Percentiles rank a stretch among this genome's conserved stretches.
These are phyloP conservation scores for Therioaphis trifolii DNA, from an alignment of 2,888 invertebrate genomes.

Conservation along the genomic window DNA sequence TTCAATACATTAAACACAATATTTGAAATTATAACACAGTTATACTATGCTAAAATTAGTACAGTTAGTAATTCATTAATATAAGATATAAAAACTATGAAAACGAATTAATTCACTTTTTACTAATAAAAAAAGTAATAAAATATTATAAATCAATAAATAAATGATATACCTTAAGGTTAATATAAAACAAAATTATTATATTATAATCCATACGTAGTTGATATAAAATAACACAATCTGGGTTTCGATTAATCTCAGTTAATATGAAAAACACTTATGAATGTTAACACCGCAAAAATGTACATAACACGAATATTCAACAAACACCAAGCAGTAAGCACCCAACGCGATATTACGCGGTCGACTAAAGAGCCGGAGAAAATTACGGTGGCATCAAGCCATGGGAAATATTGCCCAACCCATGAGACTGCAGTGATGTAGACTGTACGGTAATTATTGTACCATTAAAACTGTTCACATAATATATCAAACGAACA, in stretches of 20 bases:
- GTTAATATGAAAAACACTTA: neutral
- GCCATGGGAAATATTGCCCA: constrained; percentile 20
- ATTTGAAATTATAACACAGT: neutral
- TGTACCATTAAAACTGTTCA: neutral
- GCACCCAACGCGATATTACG: neutral
- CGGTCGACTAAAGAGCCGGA: constrained; percentile 42
- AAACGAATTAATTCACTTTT: neutral
- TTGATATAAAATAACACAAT: neutral
- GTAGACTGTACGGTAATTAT: constrained; percentile 45
- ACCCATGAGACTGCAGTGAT: constrained; percentile 43
- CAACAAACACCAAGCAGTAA: neutral
- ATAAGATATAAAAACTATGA: neutral
- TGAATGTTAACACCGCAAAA: constrained; percentile 4
- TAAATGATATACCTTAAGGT: neutral
- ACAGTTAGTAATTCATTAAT: neutral
- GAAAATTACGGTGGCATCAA: constrained; percentile 28
- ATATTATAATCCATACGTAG: neutral
- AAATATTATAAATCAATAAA: too few species aligned
- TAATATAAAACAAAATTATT: neutral
- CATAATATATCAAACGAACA: too few species aligned
- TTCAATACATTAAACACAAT: neutral
- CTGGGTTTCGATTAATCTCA: neutral
- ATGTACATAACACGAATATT: too few species aligned
- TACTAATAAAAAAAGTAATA: neutral
- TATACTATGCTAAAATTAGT: neutral